Evolutionary conservation across 2,888 invertebrate genomes (phyloP), one percentile per base, ranked within the genome.

Genomic region (Polydrusus pterygomalis): DNA sequence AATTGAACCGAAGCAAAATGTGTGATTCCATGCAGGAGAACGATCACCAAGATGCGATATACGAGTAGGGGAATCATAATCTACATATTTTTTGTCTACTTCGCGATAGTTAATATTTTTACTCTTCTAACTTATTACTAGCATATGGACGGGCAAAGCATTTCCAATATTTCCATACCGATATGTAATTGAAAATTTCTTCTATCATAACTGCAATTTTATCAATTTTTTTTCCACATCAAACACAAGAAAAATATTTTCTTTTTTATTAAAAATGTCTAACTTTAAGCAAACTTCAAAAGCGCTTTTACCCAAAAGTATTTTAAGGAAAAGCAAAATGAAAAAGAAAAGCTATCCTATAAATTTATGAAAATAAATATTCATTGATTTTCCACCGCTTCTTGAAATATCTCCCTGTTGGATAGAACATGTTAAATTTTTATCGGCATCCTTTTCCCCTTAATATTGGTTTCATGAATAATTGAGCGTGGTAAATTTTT

Each of bases 391-490:
- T 43, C 70, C 43, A 45, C 65, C 58, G 71, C 70, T 68, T 56
- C 49, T 56, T 56, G 18, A 56, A 45, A 51, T 58, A 49, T 38
- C 38, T 54, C 40, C 34, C 38, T 10, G 40, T 25, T 15, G 67
- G 63, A 30, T 34, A 64, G 47, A 58, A 69, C 47, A 47, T 69
- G 30, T 56, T 34, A 69, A 69, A 45, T 51, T 60, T 62, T 70
- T 62, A 49, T 67, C 49, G 34, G 67, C 30, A 58, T 58, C 51
- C 47, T 40, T 38, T 51, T 67, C 17, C 40, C 13, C 25, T 38
- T 67, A 67, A 67, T 51, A 38, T 67, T 49, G 51, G 49, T 67
- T 67, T 67, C 47, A 67, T 67, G 67, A 67, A 67, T 67, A 67
- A 34, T 67, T 67, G 54, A 67, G 67, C 49, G 67, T 51, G 67